phyloP scores from a whole-genome alignment of 1,140 invertebrate genomes.

The Meloidogyne exigua region DNA sequence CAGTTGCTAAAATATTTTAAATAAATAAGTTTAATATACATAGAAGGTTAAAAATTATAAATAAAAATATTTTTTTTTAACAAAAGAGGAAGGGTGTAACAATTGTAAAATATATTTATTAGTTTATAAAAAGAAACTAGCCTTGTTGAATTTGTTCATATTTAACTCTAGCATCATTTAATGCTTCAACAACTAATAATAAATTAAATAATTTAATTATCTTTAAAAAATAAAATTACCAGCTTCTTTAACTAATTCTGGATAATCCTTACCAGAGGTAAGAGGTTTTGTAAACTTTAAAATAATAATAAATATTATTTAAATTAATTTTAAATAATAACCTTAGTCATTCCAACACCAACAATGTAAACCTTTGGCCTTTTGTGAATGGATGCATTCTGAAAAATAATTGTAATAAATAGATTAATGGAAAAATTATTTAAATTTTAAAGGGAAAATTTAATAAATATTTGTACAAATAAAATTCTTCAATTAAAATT shows the following conservation, averaged over 20 bases:
- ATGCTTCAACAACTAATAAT: constrained; percentile 74
- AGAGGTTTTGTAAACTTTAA: constrained; percentile 83
- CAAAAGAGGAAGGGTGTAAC: too few relatives aligned
- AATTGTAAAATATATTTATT: too few relatives aligned
- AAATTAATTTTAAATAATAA: not conserved
- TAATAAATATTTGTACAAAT: too few relatives aligned
- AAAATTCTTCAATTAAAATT: too few relatives aligned
- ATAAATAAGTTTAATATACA: not conserved
- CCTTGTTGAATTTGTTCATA: constrained; percentile 78
- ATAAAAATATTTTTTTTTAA: too few relatives aligned
- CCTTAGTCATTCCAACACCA: constrained; percentile 91
- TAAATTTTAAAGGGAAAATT: too few relatives aligned
- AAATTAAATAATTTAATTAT: constrained; percentile 8
- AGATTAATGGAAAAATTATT: too few relatives aligned
- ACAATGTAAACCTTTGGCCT: constrained; percentile 78
- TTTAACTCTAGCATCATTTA: constrained; percentile 80
- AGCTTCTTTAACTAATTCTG: constrained; percentile 88
- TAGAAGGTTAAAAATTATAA: too few relatives aligned
- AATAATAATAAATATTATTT: constrained; percentile 22
- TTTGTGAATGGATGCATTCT: not conserved
- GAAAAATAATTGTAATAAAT: not conserved
- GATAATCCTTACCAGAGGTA: constrained; percentile 80
- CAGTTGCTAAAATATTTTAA: constrained; percentile 71
- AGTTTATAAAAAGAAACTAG: too few relatives aligned
- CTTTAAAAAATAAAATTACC: constrained; percentile 12